These are phyloP conservation scores for Andrena marginata DNA, from an alignment of 2,888 invertebrate species.

Conservation along the genomic window DNA sequence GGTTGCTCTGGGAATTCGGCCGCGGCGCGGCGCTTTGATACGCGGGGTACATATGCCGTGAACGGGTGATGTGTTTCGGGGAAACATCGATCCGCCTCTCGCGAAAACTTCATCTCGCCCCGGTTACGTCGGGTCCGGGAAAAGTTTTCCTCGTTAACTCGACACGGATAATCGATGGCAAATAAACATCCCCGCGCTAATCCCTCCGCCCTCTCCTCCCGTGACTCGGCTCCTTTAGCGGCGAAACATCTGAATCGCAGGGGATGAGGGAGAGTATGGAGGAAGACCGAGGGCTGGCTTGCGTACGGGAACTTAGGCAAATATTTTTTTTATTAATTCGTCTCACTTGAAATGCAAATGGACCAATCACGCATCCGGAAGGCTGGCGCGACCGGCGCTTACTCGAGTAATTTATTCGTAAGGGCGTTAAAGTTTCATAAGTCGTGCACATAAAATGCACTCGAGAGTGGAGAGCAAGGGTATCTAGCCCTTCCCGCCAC, in stretches of 20 bases:
- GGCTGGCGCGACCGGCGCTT: constrained; percentile 66
- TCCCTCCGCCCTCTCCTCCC: background rate
- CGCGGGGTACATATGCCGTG: constrained; percentile 50
- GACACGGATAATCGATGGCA: constrained; percentile 7
- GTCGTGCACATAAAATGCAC: constrained; percentile 81
- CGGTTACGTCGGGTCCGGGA: background rate
- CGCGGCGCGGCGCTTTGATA: constrained; percentile 51
- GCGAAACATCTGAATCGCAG: background rate
- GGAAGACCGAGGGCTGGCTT: background rate
- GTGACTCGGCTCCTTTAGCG: background rate
- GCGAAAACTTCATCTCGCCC: constrained; percentile 24
- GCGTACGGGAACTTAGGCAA: constrained; percentile 34
- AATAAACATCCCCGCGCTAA: background rate
- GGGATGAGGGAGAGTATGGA: background rate
- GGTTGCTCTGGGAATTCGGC: constrained; percentile 75
- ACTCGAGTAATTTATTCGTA: constrained; percentile 77
- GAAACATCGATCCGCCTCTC: constrained; percentile 47
- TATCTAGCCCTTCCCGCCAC: constrained; percentile 50
- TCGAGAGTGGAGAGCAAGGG: constrained; percentile 71
- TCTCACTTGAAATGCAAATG: constrained; percentile 70
- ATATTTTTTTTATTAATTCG: constrained; percentile 64
- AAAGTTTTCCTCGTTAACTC: background rate
- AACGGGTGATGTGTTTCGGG: constrained; percentile 36
- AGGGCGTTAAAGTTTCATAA: constrained; percentile 81
- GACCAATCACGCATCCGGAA: constrained; percentile 70